Evolutionary conservation across 2,113 vertebrate species (phyloP).

Genomic region (Periophthalmodon schlosseri): DNA sequence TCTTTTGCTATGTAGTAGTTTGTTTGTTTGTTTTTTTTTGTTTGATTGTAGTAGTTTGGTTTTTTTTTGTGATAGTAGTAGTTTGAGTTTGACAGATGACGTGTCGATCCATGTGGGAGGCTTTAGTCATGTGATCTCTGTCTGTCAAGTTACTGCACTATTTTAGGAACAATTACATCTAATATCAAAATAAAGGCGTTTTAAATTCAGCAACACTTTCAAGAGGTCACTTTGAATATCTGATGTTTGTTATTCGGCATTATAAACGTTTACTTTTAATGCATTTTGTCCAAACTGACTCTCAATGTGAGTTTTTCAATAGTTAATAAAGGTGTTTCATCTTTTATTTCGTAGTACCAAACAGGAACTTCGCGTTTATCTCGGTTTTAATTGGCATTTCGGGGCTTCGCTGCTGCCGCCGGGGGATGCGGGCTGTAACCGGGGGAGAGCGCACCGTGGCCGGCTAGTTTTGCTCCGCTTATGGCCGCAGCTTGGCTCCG

Average conservation of each 20-base stretch:
- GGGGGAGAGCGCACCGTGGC: constrained; percentile 2
- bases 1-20: too few relatives aligned
- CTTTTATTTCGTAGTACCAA: constrained; percentile 24
- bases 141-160: neutral
- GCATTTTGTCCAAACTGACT: too few relatives aligned
- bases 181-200: neutral
- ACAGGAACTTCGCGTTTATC: neutral
- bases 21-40: too few relatives aligned
- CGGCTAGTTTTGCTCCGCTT: constrained; percentile 2
- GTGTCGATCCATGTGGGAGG: neutral
- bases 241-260: too few relatives aligned
- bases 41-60: too few relatives aligned
- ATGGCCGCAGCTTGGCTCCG: constrained; percentile 65
- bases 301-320: too few relatives aligned
- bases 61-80: too few relatives aligned
- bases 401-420: neutral
- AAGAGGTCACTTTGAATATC: neutral
- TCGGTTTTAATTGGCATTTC: neutral
- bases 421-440: constrained; percentile 5
- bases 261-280: too few relatives aligned
- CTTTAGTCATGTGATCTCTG: neutral
- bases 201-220: neutral
- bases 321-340: too few relatives aligned
- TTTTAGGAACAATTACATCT: neutral
- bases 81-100: constrained; percentile 12